A percentile compares a stretch with the other conserved stretches of the same genome.
Evolutionary conservation across 2,888 invertebrate genomes (phyloP).

Genomic region (Drosophila rubida): DNA sequence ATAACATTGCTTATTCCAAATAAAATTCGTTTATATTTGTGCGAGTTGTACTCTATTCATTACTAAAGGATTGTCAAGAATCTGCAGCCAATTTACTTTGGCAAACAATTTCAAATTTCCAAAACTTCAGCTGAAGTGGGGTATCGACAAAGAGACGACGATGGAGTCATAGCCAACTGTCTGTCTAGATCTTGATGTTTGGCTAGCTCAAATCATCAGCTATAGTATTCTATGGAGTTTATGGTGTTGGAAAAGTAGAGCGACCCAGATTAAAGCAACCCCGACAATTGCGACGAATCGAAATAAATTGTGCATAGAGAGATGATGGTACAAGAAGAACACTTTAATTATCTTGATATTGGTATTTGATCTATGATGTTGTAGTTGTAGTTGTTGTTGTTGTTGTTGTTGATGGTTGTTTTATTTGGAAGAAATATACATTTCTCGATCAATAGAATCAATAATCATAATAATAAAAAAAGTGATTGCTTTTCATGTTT

Average conservation of each 20-base stretch:
- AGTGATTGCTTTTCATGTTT: constrained; percentile 51
- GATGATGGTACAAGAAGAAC: constrained; percentile 69
- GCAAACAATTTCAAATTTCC: background rate
- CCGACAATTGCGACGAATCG: constrained; percentile 28
- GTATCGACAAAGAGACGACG: background rate
- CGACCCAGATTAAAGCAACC: background rate
- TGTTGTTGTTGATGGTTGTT: constrained; percentile 67
- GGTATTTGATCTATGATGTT: constrained; percentile 12
- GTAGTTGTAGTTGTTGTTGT: constrained; percentile 27
- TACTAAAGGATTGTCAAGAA: background rate
- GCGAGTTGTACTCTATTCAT: constrained; percentile 4
- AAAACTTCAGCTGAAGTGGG: background rate
- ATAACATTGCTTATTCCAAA: constrained; percentile 1
- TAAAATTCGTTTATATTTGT: constrained; percentile 31
- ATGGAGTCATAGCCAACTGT: no score
- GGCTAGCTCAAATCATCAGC: no score
- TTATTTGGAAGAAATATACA: constrained; percentile 75
- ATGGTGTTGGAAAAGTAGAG: background rate
- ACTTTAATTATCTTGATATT: constrained; percentile 64
- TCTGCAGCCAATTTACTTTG: no score
- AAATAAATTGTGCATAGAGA: constrained; percentile 60
- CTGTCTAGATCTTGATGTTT: no score
- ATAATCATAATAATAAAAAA: constrained; percentile 71
- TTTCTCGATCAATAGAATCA: constrained; percentile 70
- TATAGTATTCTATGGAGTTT: no score